These are phyloP conservation scores for Galerucella pusilla DNA, from an alignment of 2,888 invertebrate species.

Conservation along the genomic window DNA sequence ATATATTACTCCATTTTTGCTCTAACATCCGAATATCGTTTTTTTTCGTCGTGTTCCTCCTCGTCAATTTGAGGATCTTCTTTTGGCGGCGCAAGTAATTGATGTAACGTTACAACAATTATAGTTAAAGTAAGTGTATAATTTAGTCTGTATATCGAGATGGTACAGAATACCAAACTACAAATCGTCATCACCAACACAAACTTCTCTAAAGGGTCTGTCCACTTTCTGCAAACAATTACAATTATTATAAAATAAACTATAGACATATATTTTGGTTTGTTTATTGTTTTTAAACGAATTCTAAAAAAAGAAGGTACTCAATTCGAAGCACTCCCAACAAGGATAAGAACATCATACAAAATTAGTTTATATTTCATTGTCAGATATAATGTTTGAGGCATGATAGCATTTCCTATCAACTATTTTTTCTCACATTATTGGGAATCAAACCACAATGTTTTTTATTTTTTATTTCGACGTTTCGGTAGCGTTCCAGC, in stretches of 20 bases:
- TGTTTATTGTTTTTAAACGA: too few relatives aligned
- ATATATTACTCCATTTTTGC: conserved; percentile 49
- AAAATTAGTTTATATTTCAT: too few relatives aligned
- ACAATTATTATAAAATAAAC: not conserved
- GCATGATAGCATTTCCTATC: too few relatives aligned
- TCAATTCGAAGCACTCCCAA: too few relatives aligned
- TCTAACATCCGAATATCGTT: conserved; percentile 49
- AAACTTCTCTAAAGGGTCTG: conserved; percentile 65
- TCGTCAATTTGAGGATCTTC: conserved; percentile 52
- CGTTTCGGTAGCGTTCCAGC: too few relatives aligned
- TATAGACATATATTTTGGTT: not conserved
- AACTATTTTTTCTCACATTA: too few relatives aligned
- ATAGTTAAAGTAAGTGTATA: conserved; percentile 70
- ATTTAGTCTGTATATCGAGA: conserved; percentile 71
- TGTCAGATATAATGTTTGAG: too few relatives aligned
- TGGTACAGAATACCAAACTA: conserved; percentile 71
- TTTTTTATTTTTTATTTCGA: too few relatives aligned
- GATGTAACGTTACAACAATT: conserved; percentile 70
- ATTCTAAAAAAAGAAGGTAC: too few relatives aligned
- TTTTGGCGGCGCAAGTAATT: conserved; percentile 68
- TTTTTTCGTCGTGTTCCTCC: conserved; percentile 41
- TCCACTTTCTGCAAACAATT: conserved; percentile 65
- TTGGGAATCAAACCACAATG: too few relatives aligned
- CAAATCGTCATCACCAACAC: conserved; percentile 69
- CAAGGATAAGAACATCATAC: too few relatives aligned